Evolutionary conservation across 2,113 vertebrate species (phyloP).

Genomic region (Psettodes erumei): DNA sequence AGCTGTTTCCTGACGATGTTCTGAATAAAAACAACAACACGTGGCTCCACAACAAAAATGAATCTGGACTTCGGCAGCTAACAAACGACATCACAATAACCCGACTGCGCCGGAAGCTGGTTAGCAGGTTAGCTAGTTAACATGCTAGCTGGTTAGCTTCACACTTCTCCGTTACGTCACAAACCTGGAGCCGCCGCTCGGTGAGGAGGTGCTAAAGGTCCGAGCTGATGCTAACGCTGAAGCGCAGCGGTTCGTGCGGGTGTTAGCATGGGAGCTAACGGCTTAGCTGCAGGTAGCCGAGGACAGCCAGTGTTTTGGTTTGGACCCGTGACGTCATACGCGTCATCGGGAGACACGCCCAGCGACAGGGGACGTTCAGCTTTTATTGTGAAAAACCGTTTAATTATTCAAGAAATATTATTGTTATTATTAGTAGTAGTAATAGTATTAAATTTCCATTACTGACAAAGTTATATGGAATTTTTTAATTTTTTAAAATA

Average conservation of each 20-base stretch:
- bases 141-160: not conserved
- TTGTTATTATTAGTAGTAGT: too few species aligned
- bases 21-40: too few species aligned
- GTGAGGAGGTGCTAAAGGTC: not conserved
- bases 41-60: too few species aligned
- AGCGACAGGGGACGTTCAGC: not conserved
- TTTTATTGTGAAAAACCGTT: not conserved
- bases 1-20: too few species aligned
- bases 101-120: too few species aligned
- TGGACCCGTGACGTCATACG: not conserved
- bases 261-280: not conserved
- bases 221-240: not conserved
- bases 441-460: too few species aligned
- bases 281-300: not conserved
- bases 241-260: not conserved
- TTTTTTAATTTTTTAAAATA: too few species aligned
- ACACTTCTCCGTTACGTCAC: not conserved
- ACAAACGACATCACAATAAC: too few species aligned
- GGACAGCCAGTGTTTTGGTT: constrained; percentile 19
- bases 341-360: not conserved
- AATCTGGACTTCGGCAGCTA: too few species aligned
- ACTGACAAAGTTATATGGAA: too few species aligned
- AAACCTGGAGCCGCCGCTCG: not conserved
- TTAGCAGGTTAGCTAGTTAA: too few species aligned
- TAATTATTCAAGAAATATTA: too few species aligned